Evolutionary conservation across 1,140 invertebrate species (phyloP).

Genomic region (Pseudomyrmex sp.): DNA sequence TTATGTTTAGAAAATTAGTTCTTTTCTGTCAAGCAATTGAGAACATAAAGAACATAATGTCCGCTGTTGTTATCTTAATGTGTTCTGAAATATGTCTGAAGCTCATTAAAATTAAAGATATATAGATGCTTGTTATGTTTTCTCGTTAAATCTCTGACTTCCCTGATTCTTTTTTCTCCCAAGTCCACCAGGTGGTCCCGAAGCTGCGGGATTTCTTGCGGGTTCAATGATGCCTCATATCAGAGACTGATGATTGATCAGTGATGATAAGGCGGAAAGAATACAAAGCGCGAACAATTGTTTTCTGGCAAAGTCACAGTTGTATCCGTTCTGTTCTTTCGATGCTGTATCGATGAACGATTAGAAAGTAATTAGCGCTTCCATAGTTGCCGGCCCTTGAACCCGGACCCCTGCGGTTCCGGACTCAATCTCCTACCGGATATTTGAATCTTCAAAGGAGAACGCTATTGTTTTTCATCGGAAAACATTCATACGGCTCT

Average conservation of each 20-base stretch:
- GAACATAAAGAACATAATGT: neutral
- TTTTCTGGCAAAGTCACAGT: conserved; percentile 65
- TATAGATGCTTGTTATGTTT: neutral
- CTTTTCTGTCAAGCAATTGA: neutral
- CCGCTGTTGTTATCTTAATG: neutral
- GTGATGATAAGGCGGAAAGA: conserved; percentile 31
- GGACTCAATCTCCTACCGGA: conserved; percentile 63
- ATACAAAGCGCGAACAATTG: conserved; percentile 53
- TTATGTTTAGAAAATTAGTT: neutral
- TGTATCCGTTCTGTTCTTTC: conserved; percentile 25
- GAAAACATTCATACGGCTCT: conserved; percentile 8
- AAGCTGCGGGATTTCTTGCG: conserved; percentile 33
- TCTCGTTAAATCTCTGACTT: conserved; percentile 18
- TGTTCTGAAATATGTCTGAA: neutral
- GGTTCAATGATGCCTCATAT: conserved; percentile 62
- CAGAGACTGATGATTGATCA: conserved; percentile 61
- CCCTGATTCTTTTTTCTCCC: neutral
- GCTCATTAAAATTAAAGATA: conserved; percentile 2
- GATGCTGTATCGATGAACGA: conserved; percentile 40
- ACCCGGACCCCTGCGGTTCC: conserved; percentile 61
- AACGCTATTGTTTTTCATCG: conserved; percentile 61
- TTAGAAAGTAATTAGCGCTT: conserved; percentile 71
- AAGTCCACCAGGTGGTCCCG: conserved; percentile 71
- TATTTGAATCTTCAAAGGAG: conserved; percentile 30
- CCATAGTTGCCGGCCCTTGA: conserved; percentile 47